Percentiles rank a stretch among this genome's conserved stretches.
Evolutionary conservation across 30 jellyfish, hydroid and myxozoan species (phyloP).

Genomic region (Phacellophora camtschatica): DNA sequence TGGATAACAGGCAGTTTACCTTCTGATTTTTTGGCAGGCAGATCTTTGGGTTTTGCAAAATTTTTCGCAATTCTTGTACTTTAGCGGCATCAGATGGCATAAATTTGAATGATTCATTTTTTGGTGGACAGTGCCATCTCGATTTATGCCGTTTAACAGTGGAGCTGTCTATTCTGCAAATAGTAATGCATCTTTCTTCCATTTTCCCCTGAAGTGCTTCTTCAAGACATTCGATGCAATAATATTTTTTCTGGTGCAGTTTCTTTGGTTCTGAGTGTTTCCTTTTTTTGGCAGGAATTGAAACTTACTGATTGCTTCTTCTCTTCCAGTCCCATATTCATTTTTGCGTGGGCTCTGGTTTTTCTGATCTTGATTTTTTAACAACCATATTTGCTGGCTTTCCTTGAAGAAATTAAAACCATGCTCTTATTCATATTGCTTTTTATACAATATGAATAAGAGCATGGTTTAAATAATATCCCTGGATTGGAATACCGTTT

Average conservation of each 20-base stretch:
- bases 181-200: slow-evolving; percentile 22
- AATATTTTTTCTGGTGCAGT: background rate
- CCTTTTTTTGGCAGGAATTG: background rate
- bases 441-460: too few species aligned
- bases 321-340: slow-evolving; percentile 25
- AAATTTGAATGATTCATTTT: slow-evolving; percentile 26
- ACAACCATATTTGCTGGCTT: too few species aligned
- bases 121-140: slow-evolving; percentile 44
- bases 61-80: background rate
- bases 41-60: slow-evolving; percentile 1
- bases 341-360: background rate
- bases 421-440: too few species aligned
- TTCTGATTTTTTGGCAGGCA: background rate
- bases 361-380: too few species aligned
- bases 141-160: slow-evolving; percentile 26
- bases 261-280: background rate
- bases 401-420: too few species aligned
- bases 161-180: slow-evolving; percentile 27
- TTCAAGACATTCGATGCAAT: slow-evolving; percentile 27
- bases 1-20: background rate
- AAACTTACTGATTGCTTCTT: background rate
- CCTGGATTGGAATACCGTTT: too few species aligned
- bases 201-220: slow-evolving; percentile 2
- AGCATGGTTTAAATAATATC: too few species aligned
- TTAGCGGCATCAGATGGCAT: slow-evolving; percentile 48